Evolutionary conservation across 2,888 invertebrate species (phyloP).

Genomic region (Nowickia ferox): DNA sequence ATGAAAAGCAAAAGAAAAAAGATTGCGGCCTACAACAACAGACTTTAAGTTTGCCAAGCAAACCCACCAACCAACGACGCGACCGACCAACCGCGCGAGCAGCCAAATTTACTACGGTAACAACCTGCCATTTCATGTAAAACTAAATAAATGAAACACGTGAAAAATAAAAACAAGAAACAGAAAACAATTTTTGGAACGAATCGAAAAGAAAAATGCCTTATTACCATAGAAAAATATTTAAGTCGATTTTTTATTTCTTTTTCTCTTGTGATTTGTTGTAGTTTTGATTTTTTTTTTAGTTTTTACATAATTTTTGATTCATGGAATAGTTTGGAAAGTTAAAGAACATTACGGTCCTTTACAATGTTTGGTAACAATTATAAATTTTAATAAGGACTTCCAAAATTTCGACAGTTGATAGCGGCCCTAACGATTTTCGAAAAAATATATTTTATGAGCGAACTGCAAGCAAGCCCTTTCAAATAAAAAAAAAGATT

Average conservation of each 20-base stretch:
- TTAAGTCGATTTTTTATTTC: slow-evolving; percentile 39
- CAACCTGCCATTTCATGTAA: slow-evolving; percentile 70
- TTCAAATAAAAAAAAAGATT: too few species aligned
- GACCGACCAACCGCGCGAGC: not conserved
- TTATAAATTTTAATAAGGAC: not conserved
- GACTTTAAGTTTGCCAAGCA: slow-evolving; percentile 32
- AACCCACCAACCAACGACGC: slow-evolving; percentile 6
- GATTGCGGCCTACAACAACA: slow-evolving; percentile 46
- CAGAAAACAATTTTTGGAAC: slow-evolving; percentile 46
- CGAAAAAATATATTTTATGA: too few species aligned
- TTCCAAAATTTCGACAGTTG: not conserved
- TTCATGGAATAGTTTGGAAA: slow-evolving; percentile 2
- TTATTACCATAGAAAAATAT: slow-evolving; percentile 65
- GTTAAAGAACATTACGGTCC: not conserved
- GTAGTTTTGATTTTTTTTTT: slow-evolving; percentile 52
- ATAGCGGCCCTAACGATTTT: too few species aligned
- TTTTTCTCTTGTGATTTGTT: slow-evolving; percentile 58
- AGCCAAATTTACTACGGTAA: slow-evolving; percentile 35
- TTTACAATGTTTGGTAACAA: not conserved
- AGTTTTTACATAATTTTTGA: slow-evolving; percentile 38
- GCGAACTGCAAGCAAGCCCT: too few species aligned
- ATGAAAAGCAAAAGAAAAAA: not conserved
- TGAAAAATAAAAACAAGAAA: slow-evolving; percentile 24
- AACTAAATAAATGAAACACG: slow-evolving; percentile 42
- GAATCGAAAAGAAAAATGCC: slow-evolving; percentile 38